phyloP scores from a whole-genome alignment of 2,888 invertebrate genomes.

The Fissipunctia ypsillon region DNA sequence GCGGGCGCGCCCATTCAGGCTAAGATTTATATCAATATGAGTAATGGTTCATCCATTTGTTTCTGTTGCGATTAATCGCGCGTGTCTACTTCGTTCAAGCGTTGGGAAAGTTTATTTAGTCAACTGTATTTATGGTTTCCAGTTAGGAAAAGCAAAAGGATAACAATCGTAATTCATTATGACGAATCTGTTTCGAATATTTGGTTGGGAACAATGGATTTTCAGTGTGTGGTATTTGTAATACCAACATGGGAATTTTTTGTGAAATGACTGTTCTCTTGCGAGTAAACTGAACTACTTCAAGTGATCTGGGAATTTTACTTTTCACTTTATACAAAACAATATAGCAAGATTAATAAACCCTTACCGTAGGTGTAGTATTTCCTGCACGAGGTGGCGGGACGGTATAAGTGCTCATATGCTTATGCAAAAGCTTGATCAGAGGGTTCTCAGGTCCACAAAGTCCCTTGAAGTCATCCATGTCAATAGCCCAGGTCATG shows the following conservation, averaged over 20 bases:
- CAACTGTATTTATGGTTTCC: conserved; percentile 63
- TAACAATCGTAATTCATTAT: conserved; percentile 38
- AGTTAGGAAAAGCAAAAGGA: conserved; percentile 39
- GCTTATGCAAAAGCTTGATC: conserved; percentile 93
- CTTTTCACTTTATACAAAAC: background rate
- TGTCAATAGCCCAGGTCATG: conserved; percentile 98
- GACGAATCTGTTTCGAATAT: conserved; percentile 38
- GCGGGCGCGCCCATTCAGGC: conserved; percentile 96
- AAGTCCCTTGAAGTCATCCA: conserved; percentile 96
- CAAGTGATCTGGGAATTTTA: background rate
- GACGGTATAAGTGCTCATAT: conserved; percentile 93
- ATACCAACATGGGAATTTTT: background rate
- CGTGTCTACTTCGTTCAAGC: conserved; percentile 65
- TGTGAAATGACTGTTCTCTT: background rate
- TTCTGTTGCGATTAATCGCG: conserved; percentile 71
- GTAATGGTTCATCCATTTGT: conserved; percentile 73
- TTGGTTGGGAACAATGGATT: conserved; percentile 9
- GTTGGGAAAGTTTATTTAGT: conserved; percentile 67
- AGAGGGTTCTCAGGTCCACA: conserved; percentile 95
- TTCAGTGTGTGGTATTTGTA: background rate
- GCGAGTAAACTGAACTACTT: background rate
- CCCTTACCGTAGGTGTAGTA: conserved; percentile 93
- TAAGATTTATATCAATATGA: conserved; percentile 81
- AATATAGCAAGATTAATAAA: background rate
- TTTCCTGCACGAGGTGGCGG: conserved; percentile 91